Percentiles rank a stretch among this genome's conserved stretches.
These are phyloP conservation scores for Hycleus phaleratus DNA, from an alignment of 1,140 invertebrate species.

Conservation along the genomic window DNA sequence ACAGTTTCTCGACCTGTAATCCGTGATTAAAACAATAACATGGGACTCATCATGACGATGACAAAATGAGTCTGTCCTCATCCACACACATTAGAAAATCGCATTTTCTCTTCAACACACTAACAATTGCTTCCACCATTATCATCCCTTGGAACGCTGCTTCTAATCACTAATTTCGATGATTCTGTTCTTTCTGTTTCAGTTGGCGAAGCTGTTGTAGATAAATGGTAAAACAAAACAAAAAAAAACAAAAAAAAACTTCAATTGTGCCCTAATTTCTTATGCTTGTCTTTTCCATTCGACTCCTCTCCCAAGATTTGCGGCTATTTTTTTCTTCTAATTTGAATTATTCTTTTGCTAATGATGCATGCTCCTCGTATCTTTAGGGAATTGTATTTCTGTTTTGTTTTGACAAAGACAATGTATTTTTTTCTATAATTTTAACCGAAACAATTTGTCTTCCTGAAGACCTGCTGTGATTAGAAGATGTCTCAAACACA, in stretches of 20 bases:
- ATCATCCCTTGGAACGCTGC: too few species aligned
- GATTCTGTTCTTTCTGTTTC: slow-evolving; percentile 29
- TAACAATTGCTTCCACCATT: too few species aligned
- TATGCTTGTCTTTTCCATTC: slow-evolving; percentile 11
- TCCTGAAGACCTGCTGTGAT: slow-evolving; percentile 32
- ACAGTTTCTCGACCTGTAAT: too few species aligned
- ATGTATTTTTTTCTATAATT: slow-evolving; percentile 10
- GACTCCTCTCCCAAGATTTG: slow-evolving; percentile 21
- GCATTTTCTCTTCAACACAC: too few species aligned
- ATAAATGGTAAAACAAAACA: slow-evolving; percentile 30
- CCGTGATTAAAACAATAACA: too few species aligned
- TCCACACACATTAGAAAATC: too few species aligned
- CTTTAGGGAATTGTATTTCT: slow-evolving; percentile 6
- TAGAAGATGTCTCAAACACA: slow-evolving; percentile 6
- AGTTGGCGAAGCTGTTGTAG: slow-evolving; percentile 38
- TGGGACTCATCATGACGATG: too few species aligned
- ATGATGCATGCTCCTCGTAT: slow-evolving; percentile 5
- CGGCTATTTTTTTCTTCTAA: slow-evolving; percentile 16
- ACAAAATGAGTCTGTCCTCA: too few species aligned
- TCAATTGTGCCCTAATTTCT: background rate
- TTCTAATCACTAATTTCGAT: background rate
- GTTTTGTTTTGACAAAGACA: background rate
- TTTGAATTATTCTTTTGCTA: background rate
- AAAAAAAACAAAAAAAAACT: background rate
- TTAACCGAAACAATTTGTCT: slow-evolving; percentile 12